Conservation (phyloP, 2,113 vertebrate genomes). For the Orthonyx spaldingii region DNA sequence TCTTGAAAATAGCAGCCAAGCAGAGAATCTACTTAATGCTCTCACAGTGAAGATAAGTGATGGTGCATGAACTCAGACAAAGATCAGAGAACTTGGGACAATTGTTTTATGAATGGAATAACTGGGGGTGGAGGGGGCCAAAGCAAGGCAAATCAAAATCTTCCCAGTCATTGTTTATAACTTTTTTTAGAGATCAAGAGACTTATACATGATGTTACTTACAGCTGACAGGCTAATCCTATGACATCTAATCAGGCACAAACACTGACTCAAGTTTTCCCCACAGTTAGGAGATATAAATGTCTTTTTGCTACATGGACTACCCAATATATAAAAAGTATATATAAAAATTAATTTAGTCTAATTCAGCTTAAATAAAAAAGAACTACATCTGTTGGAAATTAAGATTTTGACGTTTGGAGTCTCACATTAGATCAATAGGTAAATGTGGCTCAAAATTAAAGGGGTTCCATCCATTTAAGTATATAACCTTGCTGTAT, state of each 20-base stretch:
- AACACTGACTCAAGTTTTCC: neutral
- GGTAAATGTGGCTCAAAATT: neutral
- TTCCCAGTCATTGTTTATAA: neutral
- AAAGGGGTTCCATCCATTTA: neutral
- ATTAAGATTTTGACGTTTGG: neutral
- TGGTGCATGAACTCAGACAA: neutral
- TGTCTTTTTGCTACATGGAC: neutral
- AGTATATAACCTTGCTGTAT: neutral
- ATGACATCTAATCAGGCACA: neutral
- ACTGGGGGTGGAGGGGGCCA: rapidly evolving
- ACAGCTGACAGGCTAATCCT: neutral
- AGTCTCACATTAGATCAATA: neutral
- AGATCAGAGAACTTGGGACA: neutral
- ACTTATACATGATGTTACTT: neutral
- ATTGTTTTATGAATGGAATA: neutral
- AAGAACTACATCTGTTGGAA: neutral
- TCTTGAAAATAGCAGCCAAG: neutral
- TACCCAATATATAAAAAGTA: neutral
- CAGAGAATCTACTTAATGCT: neutral
- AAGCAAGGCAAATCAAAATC: neutral
- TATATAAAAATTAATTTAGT: neutral
- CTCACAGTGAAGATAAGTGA: neutral
- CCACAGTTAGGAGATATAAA: neutral
- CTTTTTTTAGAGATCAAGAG: neutral
- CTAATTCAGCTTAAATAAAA: neutral